These are phyloP conservation scores for Rhinogobio ventralis DNA, from an alignment of 2,797 vertebrate species.

Conservation along the genomic window DNA sequence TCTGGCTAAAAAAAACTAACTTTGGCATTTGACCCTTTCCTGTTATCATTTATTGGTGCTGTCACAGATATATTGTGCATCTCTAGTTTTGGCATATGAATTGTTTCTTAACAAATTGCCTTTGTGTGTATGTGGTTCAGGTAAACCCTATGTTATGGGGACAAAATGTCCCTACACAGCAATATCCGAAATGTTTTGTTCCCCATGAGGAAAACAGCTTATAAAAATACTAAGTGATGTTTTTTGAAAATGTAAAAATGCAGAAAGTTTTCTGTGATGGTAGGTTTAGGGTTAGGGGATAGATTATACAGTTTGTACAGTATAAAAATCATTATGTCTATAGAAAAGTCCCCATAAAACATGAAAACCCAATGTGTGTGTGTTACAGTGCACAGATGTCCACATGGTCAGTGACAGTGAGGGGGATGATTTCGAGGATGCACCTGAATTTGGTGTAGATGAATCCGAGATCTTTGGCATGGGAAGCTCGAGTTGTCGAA, in stretches of 20 bases:
- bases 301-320: not conserved
- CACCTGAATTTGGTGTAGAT: conserved; percentile 97
- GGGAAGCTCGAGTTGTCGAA: conserved; percentile 89
- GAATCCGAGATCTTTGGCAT: conserved; percentile 98
- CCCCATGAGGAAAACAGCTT: no score
- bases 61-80: not conserved
- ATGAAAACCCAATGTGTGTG: conserved; percentile 4
- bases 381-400: conserved; percentile 90
- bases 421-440: conserved; percentile 97
- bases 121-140: no score
- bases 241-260: no score
- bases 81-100: not conserved
- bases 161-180: no score
- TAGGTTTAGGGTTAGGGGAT: no score
- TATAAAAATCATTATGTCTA: not conserved
- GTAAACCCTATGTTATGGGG: no score
- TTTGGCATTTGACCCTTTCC: not conserved
- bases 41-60: not conserved
- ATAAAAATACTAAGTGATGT: no score
- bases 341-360: not conserved
- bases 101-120: not conserved
- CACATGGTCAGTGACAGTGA: conserved; percentile 99
- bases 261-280: no score
- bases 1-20: no score
- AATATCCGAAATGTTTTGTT: no score